Evolutionary conservation across 37 sponge, comb jelly and placozoan species (phyloP), one percentile per base, ranked within the genome.

Genomic region (Beroe ovata): DNA sequence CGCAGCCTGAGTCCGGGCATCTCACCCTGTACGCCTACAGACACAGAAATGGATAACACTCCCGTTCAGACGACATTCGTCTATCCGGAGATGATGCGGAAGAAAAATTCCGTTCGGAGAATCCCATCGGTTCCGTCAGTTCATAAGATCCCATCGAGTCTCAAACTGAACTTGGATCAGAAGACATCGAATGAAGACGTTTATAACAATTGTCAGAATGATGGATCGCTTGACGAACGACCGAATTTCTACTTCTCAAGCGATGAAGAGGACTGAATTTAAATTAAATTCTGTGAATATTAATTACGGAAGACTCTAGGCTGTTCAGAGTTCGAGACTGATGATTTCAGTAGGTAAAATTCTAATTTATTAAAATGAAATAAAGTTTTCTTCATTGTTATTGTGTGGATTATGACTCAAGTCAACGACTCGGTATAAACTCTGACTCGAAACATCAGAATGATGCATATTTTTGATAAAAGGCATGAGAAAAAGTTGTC

Each of bases 201-300:
- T 47, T 6, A 6, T 6, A 16, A 47, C 54, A 47, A 47, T 47
- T 6, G 54, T 47, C 63, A 25, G 63, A 62, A 62, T 62, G 21
- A 62, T 62, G 63, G 19, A 20, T 25, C 29, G 63, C 19, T 25
- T 4, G 54, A 47, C 54, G 54, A 47, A 11, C 54, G 54, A n/a
- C 47, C 28, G 23, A 77, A 8, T 77, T 77, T 77, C 36, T 77
- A 77, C 38, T 32, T 77, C 22, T 77, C 84, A 6, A 77, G 84
- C 21, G 84, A 77, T 3, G 84, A 77, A 14, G 84, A 77, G 63
- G 63, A 62, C 28, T 62, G 63, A 62, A 25, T 4, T 25, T n/a
- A 25, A 4, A 62, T n/a, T 26, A 20, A 14, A 26, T 62, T 62
- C 8, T 20, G 21, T 47, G 6, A 47, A 47, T 47, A 11, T 47